phyloP scores from a whole-genome alignment of 1,140 invertebrate genomes.

The Vollenhovia emeryi region DNA sequence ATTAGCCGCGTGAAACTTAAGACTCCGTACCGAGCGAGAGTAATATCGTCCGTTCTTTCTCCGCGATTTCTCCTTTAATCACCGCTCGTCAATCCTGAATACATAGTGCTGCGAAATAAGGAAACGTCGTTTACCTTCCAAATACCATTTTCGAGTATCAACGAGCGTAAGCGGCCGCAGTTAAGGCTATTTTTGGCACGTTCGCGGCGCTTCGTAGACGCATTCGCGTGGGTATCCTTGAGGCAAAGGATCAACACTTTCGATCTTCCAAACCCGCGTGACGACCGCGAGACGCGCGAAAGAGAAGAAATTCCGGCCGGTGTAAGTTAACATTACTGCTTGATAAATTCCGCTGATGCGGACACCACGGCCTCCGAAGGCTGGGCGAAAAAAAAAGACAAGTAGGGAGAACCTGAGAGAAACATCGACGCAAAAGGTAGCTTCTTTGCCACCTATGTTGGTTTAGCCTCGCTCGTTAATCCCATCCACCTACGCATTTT shows the following conservation, averaged over 20 bases:
- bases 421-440: background rate
- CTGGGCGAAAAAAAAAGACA: slow-evolving; percentile 6
- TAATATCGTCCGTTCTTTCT: background rate
- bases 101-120: slow-evolving; percentile 32
- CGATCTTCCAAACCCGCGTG: slow-evolving; percentile 36
- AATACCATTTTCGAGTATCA: slow-evolving; percentile 46
- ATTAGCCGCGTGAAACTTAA: slow-evolving; percentile 41
- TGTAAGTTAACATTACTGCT: slow-evolving; percentile 46
- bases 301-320: slow-evolving; percentile 2
- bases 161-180: background rate
- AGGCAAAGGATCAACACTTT: slow-evolving; percentile 54
- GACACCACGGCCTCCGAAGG: slow-evolving; percentile 11
- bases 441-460: slow-evolving; percentile 10
- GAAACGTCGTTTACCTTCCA: slow-evolving; percentile 61
- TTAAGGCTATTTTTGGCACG: slow-evolving; percentile 42
- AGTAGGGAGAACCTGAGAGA: background rate
- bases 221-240: slow-evolving; percentile 48
- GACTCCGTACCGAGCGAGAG: background rate
- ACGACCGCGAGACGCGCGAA: background rate
- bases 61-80: slow-evolving; percentile 43
- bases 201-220: slow-evolving; percentile 25
- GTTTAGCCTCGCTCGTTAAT: background rate
- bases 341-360: slow-evolving; percentile 57
- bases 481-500: slow-evolving; percentile 7
- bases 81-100: slow-evolving; percentile 8